phyloP scores from a whole-genome alignment of 2,888 invertebrate species.

The Metalampra italica region DNA sequence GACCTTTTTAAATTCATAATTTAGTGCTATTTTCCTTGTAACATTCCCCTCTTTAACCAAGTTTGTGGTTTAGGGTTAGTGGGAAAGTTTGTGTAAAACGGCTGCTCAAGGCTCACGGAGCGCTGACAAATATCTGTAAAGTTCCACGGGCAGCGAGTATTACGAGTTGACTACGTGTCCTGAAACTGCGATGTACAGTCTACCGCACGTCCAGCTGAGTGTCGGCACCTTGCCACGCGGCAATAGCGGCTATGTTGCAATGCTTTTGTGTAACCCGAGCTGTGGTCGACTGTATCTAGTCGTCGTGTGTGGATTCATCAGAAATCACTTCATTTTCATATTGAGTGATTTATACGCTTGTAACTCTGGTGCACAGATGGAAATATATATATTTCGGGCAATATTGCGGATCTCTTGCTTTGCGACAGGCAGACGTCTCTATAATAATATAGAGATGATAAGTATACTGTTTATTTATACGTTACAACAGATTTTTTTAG shows the following conservation, averaged over 20 bases:
- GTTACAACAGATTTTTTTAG: no score
- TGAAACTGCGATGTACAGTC: slow-evolving; percentile 5
- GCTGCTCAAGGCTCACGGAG: neutral
- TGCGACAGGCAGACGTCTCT: no score
- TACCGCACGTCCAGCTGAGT: neutral
- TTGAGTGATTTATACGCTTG: slow-evolving; percentile 39
- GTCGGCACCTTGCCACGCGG: no score
- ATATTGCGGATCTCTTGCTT: no score
- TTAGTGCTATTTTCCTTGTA: no score
- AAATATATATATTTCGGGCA: no score
- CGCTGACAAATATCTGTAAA: slow-evolving; percentile 21
- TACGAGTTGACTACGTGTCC: slow-evolving; percentile 12
- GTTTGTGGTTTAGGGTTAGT: slow-evolving; percentile 4
- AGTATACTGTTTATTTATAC: no score
- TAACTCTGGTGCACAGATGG: neutral
- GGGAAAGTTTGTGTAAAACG: slow-evolving; percentile 3
- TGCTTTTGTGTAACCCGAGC: no score
- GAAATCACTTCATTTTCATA: slow-evolving; percentile 47
- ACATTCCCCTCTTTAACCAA: neutral
- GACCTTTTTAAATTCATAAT: no score
- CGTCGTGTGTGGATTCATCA: slow-evolving; percentile 28
- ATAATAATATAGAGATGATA: no score
- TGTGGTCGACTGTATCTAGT: slow-evolving; percentile 3
- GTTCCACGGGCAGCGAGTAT: slow-evolving; percentile 6
- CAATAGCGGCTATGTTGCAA: no score